A percentile compares a stretch with the other conserved stretches of the same genome.
Evolutionary conservation across 1,140 invertebrate species (phyloP).

Genomic region (Acromyrmex echinatior): DNA sequence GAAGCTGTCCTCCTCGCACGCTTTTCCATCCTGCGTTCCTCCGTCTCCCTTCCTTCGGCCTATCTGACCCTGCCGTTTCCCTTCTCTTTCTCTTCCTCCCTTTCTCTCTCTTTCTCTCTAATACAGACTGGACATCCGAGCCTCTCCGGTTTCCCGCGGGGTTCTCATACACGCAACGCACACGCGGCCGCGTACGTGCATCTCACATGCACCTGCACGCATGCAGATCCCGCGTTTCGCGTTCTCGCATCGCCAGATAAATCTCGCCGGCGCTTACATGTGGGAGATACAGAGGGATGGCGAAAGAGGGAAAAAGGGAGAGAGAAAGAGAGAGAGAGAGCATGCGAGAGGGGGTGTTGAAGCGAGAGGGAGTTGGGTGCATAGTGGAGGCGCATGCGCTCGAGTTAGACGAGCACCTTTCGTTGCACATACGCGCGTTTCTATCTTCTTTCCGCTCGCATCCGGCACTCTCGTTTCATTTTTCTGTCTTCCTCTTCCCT

Average conservation of each 20-base stretch:
- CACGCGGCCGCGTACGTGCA: constrained; percentile 64
- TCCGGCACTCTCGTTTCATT: constrained; percentile 37
- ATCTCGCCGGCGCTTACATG: constrained; percentile 82
- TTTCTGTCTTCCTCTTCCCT: constrained; percentile 16
- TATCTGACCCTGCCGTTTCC: constrained; percentile 71
- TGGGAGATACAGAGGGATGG: constrained; percentile 75
- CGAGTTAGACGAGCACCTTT: constrained; percentile 61
- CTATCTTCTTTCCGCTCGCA: constrained; percentile 43
- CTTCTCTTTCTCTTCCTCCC: constrained; percentile 59
- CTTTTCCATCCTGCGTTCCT: constrained; percentile 61
- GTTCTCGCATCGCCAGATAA: constrained; percentile 83
- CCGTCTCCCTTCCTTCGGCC: constrained; percentile 67
- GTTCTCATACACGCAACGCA: constrained; percentile 63
- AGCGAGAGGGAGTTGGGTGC: constrained; percentile 31
- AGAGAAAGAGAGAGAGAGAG: constrained; percentile 37
- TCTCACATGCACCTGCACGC: constrained; percentile 74
- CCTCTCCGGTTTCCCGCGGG: constrained; percentile 47
- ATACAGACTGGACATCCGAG: constrained; percentile 71
- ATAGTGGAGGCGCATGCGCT: constrained; percentile 79
- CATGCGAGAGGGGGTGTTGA: neutral
- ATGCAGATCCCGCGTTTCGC: constrained; percentile 73
- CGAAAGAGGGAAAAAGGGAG: constrained; percentile 68
- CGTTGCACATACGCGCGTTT: constrained; percentile 54
- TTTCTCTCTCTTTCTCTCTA: constrained; percentile 42
- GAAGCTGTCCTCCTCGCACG: constrained; percentile 72